Evolutionary conservation across 2,113 vertebrate genomes (phyloP), one percentile per base, ranked within the genome.

Genomic region (Macrotus californicus): DNA sequence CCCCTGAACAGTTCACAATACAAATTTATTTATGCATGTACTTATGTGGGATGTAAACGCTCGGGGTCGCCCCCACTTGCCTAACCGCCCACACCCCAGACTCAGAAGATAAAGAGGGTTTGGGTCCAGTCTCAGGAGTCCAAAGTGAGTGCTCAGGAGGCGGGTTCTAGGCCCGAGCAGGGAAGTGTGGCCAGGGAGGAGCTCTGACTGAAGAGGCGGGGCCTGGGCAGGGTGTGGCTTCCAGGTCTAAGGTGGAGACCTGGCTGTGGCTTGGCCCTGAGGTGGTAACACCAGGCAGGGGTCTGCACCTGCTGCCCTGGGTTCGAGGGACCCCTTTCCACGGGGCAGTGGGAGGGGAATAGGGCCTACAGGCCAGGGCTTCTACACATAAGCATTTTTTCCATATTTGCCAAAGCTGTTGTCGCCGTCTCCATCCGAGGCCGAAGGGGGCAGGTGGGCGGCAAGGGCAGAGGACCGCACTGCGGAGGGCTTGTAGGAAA

Each of bases 261-360:
- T 89, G 98, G 93, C 98, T 97, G 98, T 79, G 24, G 70, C 24
- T 56, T 21, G 18, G 3, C 3, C 46, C 73, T 18, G 41, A 67
- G 31, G 61, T 79, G 48, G 43, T 61, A 8, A 29, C 26, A 6
- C 26, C 21, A 34, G 56, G 34, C 34, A 7, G 16, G 14, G 41
- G 46, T 50, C 64, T 98, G 94, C 98, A 21, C 24, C 98, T 98
- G 56, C 98, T 98, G 94, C 98, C 99, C 87, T 98, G 98, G 97
- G 66, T 21, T 64, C 43, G 7, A 1, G 98, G 98, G 96, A 98
- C 98, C 95, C 98, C 98, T 96, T 98, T 98, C 94, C 98, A 96
- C 5, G 96, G 98, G 98, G 90, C 98, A 98, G 95, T 96, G 98
- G 97, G 98, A 98, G 9, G 98, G 98, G 95, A 98, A 93, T 98